These are phyloP conservation scores for Odocoileus virginianus DNA, from an alignment of 2,113 vertebrate species.

Conservation along the genomic window DNA sequence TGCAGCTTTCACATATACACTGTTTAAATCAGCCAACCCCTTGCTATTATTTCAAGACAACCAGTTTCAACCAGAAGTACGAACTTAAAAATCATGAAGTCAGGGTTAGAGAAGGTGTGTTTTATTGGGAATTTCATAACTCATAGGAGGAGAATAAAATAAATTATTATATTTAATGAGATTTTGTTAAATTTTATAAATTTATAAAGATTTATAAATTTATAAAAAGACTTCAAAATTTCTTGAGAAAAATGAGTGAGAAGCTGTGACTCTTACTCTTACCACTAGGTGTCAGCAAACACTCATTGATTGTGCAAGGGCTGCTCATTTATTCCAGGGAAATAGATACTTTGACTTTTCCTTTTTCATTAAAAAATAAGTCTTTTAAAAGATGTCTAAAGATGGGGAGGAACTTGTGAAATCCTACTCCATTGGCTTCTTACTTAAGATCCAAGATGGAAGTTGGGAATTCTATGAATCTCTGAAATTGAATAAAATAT, in stretches of 20 bases:
- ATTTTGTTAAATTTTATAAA: neutral
- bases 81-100: neutral
- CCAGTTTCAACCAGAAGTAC: neutral
- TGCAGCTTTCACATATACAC: neutral
- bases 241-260: neutral
- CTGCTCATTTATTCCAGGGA: neutral
- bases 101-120: neutral
- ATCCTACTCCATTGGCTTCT: neutral
- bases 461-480: neutral
- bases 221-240: neutral
- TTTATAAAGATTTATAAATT: neutral
- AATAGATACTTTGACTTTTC: neutral
- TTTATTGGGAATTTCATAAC: neutral
- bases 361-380: neutral
- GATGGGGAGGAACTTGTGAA: neutral
- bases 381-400: neutral
- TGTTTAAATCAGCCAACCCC: neutral
- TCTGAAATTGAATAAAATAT: neutral
- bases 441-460: neutral
- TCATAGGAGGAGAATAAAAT: neutral
- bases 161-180: neutral
- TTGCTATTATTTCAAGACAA: neutral
- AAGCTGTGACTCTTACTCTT: neutral
- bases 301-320: slow-evolving; percentile 27
- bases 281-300: slow-evolving; percentile 80